These are phyloP conservation scores for Ambastaia sidthimunki DNA, from an alignment of 2,797 vertebrate species.

Conservation along the genomic window DNA sequence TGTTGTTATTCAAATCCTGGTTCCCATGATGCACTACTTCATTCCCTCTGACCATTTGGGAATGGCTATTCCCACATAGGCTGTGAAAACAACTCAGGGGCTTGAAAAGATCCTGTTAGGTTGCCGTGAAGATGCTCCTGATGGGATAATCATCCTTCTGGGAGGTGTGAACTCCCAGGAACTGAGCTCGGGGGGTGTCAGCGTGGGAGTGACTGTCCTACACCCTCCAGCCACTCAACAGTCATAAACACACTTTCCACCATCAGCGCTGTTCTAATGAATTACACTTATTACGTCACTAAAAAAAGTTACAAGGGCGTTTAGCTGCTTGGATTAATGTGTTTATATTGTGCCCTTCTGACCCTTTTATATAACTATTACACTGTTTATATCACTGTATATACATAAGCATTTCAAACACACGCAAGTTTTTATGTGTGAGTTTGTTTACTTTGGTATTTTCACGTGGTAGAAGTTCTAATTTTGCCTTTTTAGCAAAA, in stretches of 20 bases:
- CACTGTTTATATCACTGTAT: conserved; percentile 13
- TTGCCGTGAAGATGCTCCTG: conserved; percentile 69
- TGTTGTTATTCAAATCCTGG: conserved; percentile 41
- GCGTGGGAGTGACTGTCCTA: conserved; percentile 56
- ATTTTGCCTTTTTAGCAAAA: conserved; percentile 13
- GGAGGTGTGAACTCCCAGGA: conserved; percentile 74
- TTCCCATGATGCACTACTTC: conserved; percentile 52
- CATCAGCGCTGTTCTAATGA: conserved; percentile 29
- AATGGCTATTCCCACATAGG: conserved; percentile 56
- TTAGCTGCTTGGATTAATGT: conserved; percentile 8
- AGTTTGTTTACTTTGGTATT: conserved; percentile 25
- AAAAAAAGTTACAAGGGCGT: too few species aligned
- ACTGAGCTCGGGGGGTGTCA: conserved; percentile 52
- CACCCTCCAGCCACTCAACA: conserved; percentile 54
- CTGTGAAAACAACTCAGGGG: conserved; percentile 68
- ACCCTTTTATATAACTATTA: not conserved
- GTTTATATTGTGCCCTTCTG: conserved; percentile 19
- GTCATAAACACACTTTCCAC: conserved; percentile 56
- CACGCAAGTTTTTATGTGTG: conserved; percentile 1
- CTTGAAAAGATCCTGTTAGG: conserved; percentile 61
- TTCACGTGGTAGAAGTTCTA: conserved; percentile 1
- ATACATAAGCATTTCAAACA: conserved; percentile 36
- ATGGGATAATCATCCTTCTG: conserved; percentile 69
- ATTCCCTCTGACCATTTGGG: conserved; percentile 63
- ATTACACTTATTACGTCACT: not conserved